phyloP scores from a whole-genome alignment of 2,113 vertebrate genomes.

The Neogobius melanostomus region DNA sequence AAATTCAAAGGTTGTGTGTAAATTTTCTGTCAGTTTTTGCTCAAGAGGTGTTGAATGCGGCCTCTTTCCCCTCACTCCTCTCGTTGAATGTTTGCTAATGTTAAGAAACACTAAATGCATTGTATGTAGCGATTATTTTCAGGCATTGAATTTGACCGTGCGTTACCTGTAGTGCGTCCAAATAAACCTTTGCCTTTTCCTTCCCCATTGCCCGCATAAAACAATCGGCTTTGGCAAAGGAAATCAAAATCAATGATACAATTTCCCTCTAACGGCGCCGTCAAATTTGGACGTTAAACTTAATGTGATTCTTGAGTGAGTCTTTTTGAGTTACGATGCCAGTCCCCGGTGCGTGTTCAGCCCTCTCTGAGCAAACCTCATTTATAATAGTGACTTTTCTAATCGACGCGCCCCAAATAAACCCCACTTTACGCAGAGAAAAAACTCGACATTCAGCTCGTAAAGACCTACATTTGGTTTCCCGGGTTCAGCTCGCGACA shows the following conservation, averaged over 20 bases:
- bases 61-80: no score
- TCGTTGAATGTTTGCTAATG: no score
- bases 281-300: slow-evolving; percentile 1
- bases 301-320: background rate
- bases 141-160: no score
- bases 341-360: slow-evolving; percentile 31
- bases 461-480: slow-evolving; percentile 56
- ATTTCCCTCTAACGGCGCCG: slow-evolving; percentile 20
- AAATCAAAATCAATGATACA: slow-evolving; percentile 23
- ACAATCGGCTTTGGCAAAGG: slow-evolving; percentile 9
- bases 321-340: background rate
- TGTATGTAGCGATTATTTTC: no score
- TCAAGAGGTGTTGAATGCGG: no score
- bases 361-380: background rate
- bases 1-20: no score
- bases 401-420: slow-evolving; percentile 4
- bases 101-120: no score
- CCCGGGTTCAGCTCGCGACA: slow-evolving; percentile 26
- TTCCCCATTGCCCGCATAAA: slow-evolving; percentile 17
- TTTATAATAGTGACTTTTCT: background rate
- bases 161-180: no score
- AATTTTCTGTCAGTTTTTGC: no score
- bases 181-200: no score
- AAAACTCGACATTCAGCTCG: slow-evolving; percentile 46
- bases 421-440: slow-evolving; percentile 15